Conservation (phyloP, 2,888 invertebrate species). For the Mayetiola destructor region DNA sequence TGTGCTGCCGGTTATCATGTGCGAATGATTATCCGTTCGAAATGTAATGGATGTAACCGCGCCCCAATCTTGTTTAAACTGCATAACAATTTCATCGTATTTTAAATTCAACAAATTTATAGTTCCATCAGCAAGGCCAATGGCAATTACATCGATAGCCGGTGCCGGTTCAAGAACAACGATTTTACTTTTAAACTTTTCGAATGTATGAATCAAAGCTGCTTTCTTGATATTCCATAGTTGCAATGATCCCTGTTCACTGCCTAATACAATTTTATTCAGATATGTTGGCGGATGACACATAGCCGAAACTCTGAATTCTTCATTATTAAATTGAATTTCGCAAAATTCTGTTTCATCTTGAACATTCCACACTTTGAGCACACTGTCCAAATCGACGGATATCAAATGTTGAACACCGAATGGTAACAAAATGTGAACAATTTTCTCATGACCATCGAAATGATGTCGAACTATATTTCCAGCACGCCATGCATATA, state of each 20-base stretch:
- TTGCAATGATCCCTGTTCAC: conserved; percentile 68
- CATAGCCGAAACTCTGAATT: conserved; percentile 68
- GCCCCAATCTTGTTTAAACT: conserved; percentile 87
- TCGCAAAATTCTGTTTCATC: conserved; percentile 54
- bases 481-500: conserved; percentile 80
- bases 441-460: conserved; percentile 54
- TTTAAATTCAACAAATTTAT: conserved; percentile 80
- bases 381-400: conserved; percentile 57
- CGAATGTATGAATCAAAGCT: conserved; percentile 61
- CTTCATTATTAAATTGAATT: conserved; percentile 46
- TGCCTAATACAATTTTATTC: conserved; percentile 84
- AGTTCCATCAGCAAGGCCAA: conserved; percentile 69
- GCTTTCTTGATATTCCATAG: conserved; percentile 78
- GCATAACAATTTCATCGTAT: conserved; percentile 65
- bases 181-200: conserved; percentile 55
- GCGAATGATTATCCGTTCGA: conserved; percentile 67
- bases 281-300: conserved; percentile 88
- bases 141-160: conserved; percentile 79
- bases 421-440: conserved; percentile 70
- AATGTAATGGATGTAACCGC: conserved; percentile 71
- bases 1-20: conserved; percentile 72
- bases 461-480: conserved; percentile 70
- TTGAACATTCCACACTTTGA: conserved; percentile 77
- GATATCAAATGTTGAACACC: conserved; percentile 66
- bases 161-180: conserved; percentile 75